These are phyloP conservation scores for Mesembrinibis cayennensis DNA, from an alignment of 2,113 vertebrate genomes.

Conservation along the genomic window DNA sequence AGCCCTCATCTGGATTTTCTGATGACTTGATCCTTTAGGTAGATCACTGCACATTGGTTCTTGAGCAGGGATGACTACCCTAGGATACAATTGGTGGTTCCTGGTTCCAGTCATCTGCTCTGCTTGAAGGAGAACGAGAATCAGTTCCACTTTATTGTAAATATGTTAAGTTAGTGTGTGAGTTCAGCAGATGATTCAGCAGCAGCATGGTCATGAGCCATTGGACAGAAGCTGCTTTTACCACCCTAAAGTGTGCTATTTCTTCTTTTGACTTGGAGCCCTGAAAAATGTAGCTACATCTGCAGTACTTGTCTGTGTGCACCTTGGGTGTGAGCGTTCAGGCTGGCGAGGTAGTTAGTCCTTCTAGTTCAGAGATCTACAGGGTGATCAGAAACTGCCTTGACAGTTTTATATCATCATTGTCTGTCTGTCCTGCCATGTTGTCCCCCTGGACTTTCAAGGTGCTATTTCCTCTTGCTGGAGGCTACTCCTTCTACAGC, in stretches of 20 bases:
- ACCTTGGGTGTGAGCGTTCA: too few species aligned
- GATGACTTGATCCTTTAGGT: not conserved
- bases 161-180: not conserved
- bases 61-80: not conserved
- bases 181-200: not conserved
- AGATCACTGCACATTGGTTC: accelerated
- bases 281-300: not conserved
- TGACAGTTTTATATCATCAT: not conserved
- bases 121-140: not conserved
- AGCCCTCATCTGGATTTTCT: accelerated
- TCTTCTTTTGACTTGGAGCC: not conserved
- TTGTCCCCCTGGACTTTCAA: not conserved
- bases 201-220: not conserved
- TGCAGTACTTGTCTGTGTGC: not conserved
- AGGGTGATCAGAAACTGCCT: not conserved
- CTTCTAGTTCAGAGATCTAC: not conserved
- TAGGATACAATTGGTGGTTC: not conserved
- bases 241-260: accelerated
- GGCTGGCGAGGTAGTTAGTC: not conserved
- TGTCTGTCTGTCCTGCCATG: not conserved
- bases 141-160: not conserved
- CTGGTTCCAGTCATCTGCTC: not conserved
- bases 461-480: not conserved
- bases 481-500: not conserved
- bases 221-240: not conserved